Percentiles rank a stretch among this genome's conserved stretches.
phyloP scores from a whole-genome alignment of 2,797 vertebrate genomes.

The Platyrinchus mystaceus region DNA sequence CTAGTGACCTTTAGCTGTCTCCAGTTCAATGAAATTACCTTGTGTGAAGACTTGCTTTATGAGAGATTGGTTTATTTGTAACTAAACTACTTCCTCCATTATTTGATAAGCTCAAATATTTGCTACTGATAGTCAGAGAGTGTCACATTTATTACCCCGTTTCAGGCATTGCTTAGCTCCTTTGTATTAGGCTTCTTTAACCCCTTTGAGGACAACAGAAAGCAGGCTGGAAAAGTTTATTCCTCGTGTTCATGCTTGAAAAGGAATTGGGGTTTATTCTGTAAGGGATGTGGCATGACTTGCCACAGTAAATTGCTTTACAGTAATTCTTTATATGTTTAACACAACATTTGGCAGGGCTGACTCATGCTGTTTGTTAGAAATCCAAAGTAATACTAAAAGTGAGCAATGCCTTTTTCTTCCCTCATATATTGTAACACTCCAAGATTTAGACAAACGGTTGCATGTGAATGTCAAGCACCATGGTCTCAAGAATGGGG shows the following conservation, averaged over 20 bases:
- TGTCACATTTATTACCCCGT: conserved; percentile 81
- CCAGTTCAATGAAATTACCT: conserved; percentile 79
- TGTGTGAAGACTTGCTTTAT: conserved; percentile 81
- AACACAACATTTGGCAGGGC: neutral
- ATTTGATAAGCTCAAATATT: conserved; percentile 87
- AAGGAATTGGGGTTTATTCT: neutral
- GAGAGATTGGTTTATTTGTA: conserved; percentile 85
- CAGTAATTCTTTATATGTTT: neutral
- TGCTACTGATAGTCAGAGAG: conserved; percentile 82
- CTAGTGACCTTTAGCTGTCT: conserved; percentile 79
- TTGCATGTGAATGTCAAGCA: neutral
- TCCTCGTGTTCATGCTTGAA: neutral
- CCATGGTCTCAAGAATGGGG: neutral
- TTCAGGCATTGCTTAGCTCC: conserved; percentile 73
- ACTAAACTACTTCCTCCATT: conserved; percentile 84
- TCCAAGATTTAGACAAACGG: neutral
- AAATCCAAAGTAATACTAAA: neutral
- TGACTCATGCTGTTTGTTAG: neutral
- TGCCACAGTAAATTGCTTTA: neutral
- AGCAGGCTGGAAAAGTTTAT: neutral
- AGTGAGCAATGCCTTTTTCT: neutral
- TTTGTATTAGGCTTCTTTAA: conserved; percentile 69
- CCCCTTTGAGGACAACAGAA: conserved; percentile 41
- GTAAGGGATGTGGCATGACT: neutral
- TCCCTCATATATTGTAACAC: neutral